Evolutionary conservation across 2,113 vertebrate genomes (phyloP).

Genomic region (Alectura lathami): DNA sequence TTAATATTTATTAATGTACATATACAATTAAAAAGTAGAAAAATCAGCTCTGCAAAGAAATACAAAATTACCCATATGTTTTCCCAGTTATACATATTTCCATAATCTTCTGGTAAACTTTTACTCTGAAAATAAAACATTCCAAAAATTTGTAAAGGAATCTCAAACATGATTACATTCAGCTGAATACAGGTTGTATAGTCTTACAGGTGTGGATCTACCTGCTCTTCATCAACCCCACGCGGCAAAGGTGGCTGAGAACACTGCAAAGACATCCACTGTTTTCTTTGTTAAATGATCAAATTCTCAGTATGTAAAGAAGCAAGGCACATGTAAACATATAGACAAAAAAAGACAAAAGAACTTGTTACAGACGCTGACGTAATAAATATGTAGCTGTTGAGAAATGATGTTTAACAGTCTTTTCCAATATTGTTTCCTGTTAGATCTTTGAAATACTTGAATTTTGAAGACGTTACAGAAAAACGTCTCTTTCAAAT

Average conservation of each 20-base stretch:
- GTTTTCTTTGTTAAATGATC: not conserved
- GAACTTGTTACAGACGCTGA: not conserved
- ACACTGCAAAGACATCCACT: not conserved
- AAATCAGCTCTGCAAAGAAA: not conserved
- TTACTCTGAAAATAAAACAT: not conserved
- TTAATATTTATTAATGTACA: not conserved
- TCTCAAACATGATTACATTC: not conserved
- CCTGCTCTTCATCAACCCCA: not conserved
- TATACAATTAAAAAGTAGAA: not conserved
- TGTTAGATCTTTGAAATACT: not conserved
- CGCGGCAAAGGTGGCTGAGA: not conserved
- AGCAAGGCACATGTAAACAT: not conserved
- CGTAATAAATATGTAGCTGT: not conserved
- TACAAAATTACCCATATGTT: too few relatives aligned
- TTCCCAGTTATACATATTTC: not conserved
- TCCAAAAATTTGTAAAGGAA: not conserved
- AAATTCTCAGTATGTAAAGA: not conserved
- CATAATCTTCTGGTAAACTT: not conserved
- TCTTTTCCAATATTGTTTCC: not conserved
- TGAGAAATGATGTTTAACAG: not conserved
- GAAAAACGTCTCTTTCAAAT: not conserved
- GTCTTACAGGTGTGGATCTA: fast-evolving
- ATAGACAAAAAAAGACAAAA: not conserved
- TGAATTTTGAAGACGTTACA: not conserved
- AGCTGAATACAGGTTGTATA: not conserved